Evolutionary conservation across 2,113 vertebrate species (phyloP).

Genomic region (Etia nguti): DNA sequence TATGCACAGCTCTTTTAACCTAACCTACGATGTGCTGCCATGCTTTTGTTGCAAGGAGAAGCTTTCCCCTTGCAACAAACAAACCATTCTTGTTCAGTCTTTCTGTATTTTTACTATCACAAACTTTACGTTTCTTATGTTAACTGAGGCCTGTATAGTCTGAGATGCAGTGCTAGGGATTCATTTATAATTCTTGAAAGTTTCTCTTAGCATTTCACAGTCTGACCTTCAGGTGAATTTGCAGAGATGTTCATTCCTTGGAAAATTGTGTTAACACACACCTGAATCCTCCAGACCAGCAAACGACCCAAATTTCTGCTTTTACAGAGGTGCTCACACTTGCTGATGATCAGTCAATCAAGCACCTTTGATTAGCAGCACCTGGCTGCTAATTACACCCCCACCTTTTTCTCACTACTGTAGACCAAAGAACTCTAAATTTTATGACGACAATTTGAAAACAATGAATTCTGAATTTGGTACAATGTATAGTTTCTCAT

Average conservation of each 20-base stretch:
- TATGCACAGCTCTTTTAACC: background rate
- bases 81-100: background rate
- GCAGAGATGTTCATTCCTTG: background rate
- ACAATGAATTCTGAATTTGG: background rate
- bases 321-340: background rate
- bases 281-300: background rate
- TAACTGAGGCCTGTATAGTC: background rate
- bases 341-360: background rate
- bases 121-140: background rate
- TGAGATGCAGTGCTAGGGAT: background rate
- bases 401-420: background rate
- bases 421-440: rapidly evolving
- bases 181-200: background rate
- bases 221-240: background rate
- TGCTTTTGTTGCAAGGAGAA: background rate
- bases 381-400: background rate
- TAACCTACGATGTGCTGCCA: rapidly evolving
- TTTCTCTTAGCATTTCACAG: background rate
- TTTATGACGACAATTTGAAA: background rate
- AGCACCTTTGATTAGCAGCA: background rate
- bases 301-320: background rate
- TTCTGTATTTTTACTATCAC: background rate
- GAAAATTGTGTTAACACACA: background rate
- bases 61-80: background rate
- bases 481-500: background rate